Evolutionary conservation across 2,113 vertebrate species (phyloP).

Genomic region (Thinocorus orbignyianus): DNA sequence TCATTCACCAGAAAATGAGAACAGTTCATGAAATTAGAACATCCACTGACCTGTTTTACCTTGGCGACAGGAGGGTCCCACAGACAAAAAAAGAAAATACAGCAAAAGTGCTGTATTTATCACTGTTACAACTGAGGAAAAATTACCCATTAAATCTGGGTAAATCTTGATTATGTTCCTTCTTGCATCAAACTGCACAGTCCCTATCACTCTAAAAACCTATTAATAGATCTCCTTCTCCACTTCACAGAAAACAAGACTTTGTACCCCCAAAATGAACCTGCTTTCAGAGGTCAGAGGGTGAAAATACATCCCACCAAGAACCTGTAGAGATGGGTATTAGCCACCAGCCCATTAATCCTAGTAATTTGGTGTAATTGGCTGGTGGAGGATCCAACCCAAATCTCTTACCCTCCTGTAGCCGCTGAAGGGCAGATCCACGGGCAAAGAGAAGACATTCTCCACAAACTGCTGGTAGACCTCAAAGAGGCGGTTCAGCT

Average conservation of each 20-base stretch:
- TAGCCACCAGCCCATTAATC: rapidly evolving
- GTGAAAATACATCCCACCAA: rapidly evolving
- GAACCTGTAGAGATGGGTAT: rapidly evolving
- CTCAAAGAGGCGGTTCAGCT: constrained; percentile 86
- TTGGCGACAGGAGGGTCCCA: too few species aligned
- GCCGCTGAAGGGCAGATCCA: constrained; percentile 95
- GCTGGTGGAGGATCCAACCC: neutral
- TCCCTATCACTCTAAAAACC: neutral
- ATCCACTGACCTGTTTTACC: neutral
- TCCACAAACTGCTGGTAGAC: constrained; percentile 97
- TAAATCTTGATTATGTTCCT: too few species aligned
- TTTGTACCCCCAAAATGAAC: rapidly evolving
- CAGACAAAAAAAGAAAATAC: neutral
- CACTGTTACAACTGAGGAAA: neutral
- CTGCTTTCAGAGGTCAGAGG: neutral
- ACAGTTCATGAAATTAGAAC: neutral
- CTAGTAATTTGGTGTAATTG: rapidly evolving
- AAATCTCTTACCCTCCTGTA: constrained; percentile 86
- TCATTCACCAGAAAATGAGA: rapidly evolving
- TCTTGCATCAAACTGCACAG: neutral
- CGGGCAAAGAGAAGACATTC: constrained; percentile 94
- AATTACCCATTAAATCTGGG: rapidly evolving
- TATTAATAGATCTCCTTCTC: rapidly evolving
- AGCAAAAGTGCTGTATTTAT: neutral
- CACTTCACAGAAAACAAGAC: neutral